These are phyloP conservation scores for Blastobasis adustella DNA, from an alignment of 2,888 invertebrate species.

Conservation along the genomic window DNA sequence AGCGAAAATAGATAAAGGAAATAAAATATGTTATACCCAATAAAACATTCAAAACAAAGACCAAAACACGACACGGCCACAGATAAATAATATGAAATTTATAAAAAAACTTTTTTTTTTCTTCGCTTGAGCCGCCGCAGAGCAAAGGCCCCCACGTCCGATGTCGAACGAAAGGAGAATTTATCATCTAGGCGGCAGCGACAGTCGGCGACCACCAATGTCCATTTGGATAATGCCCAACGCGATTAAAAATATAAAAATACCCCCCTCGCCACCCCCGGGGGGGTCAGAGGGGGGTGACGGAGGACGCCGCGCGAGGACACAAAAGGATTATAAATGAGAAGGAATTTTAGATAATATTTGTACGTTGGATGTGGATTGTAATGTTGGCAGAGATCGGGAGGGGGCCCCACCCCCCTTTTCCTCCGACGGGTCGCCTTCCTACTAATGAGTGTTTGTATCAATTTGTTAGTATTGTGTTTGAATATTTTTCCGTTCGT, in stretches of 20 bases:
- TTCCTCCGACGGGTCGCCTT: constrained; percentile 31
- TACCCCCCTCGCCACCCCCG: constrained; percentile 50
- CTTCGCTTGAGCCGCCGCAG: neutral
- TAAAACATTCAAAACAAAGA: too few relatives aligned
- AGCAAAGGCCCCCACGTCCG: constrained; percentile 21
- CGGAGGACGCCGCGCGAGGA: constrained; percentile 74
- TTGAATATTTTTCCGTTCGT: constrained; percentile 73
- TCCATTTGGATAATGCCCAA: constrained; percentile 75
- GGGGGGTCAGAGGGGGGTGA: constrained; percentile 43
- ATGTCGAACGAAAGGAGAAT: constrained; percentile 74
- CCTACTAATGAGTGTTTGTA: constrained; percentile 75
- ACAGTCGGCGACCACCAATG: constrained; percentile 68
- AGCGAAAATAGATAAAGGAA: too few relatives aligned
- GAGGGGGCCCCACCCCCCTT: constrained; percentile 22
- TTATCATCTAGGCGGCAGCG: constrained; percentile 71
- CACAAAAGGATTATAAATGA: constrained; percentile 77
- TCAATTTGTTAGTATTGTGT: constrained; percentile 76
- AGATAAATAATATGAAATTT: too few relatives aligned
- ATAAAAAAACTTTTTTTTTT: too few relatives aligned
- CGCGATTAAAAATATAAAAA: constrained; percentile 76
- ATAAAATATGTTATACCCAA: too few relatives aligned
- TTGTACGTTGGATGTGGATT: constrained; percentile 74
- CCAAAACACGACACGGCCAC: too few relatives aligned
- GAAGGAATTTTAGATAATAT: constrained; percentile 76
- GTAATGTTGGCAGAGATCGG: constrained; percentile 63